Evolutionary conservation across 2,888 invertebrate genomes (phyloP).

Genomic region (Scelioninae gen. 1): DNA sequence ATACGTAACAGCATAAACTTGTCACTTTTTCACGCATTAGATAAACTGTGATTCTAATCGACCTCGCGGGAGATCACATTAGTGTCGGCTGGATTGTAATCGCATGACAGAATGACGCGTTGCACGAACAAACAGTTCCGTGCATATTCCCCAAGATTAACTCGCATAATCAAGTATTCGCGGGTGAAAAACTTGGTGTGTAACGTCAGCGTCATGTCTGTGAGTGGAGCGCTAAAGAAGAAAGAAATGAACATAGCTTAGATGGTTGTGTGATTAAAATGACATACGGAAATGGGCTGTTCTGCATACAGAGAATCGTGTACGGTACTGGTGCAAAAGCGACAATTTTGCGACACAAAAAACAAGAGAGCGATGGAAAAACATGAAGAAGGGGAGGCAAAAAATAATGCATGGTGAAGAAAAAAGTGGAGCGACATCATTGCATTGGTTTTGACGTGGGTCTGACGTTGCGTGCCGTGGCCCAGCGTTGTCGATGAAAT

Average conservation of each 20-base stretch:
- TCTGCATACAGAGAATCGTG: slow-evolving; percentile 50
- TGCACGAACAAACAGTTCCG: slow-evolving; percentile 47
- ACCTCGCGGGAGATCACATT: slow-evolving; percentile 66
- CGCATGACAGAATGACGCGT: slow-evolving; percentile 54
- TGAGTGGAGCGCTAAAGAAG: too few species aligned
- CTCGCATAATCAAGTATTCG: slow-evolving; percentile 65
- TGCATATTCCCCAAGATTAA: slow-evolving; percentile 60
- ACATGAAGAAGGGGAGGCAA: slow-evolving; percentile 21
- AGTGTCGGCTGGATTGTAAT: slow-evolving; percentile 60
- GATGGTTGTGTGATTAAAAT: slow-evolving; percentile 65
- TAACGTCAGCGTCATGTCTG: slow-evolving; percentile 44
- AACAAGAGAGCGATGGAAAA: slow-evolving; percentile 16
- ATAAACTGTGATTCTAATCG: slow-evolving; percentile 69
- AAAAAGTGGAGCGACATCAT: slow-evolving; percentile 65
- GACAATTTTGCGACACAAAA: slow-evolving; percentile 48
- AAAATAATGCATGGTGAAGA: slow-evolving; percentile 37
- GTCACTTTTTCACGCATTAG: too few species aligned
- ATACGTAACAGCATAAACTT: too few species aligned
- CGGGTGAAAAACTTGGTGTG: slow-evolving; percentile 52
- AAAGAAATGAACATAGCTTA: slow-evolving; percentile 60
- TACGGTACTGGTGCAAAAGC: slow-evolving; percentile 22
- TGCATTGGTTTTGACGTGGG: slow-evolving; percentile 73
- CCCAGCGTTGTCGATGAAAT: slow-evolving; percentile 73
- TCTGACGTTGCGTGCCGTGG: slow-evolving; percentile 77
- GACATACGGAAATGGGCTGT: slow-evolving; percentile 68